Percentiles rank a stretch among this genome's conserved stretches.
phyloP scores from a whole-genome alignment of 2,113 vertebrate genomes.

The Rhynchopsitta pachyrhyncha region DNA sequence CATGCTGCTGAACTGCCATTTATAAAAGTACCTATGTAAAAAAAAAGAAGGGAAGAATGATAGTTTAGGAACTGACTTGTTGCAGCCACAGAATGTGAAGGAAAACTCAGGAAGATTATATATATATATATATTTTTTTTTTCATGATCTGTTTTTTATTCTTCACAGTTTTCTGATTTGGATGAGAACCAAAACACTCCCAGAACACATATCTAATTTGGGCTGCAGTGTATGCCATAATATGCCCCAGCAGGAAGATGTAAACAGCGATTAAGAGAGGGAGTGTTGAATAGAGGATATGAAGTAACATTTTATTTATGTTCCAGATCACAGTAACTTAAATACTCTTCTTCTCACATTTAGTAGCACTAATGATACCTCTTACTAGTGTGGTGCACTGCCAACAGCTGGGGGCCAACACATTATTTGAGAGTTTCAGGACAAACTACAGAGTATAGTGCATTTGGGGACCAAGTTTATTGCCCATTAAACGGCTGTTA shows the following conservation, averaged over 20 bases:
- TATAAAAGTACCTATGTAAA: neutral
- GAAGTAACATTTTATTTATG: slow-evolving; percentile 3
- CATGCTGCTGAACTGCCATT: neutral
- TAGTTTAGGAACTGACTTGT: neutral
- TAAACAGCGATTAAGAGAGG: neutral
- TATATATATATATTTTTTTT: neutral
- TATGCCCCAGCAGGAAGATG: neutral
- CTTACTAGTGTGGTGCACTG: neutral
- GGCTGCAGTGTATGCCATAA: neutral
- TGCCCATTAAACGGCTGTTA: neutral
- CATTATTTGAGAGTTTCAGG: neutral
- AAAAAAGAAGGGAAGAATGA: neutral
- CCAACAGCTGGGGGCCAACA: neutral
- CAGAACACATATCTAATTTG: neutral
- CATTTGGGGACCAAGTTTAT: neutral
- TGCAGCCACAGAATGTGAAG: neutral
- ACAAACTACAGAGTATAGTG: neutral
- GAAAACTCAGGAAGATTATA: neutral
- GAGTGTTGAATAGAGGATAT: neutral
- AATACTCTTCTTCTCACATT: neutral
- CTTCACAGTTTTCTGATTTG: neutral
- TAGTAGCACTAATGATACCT: neutral
- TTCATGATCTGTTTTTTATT: neutral
- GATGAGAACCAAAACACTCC: neutral
- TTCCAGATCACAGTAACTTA: neutral